phyloP scores from a whole-genome alignment of 1,140 invertebrate genomes.

The Notospermus geniculatus region DNA sequence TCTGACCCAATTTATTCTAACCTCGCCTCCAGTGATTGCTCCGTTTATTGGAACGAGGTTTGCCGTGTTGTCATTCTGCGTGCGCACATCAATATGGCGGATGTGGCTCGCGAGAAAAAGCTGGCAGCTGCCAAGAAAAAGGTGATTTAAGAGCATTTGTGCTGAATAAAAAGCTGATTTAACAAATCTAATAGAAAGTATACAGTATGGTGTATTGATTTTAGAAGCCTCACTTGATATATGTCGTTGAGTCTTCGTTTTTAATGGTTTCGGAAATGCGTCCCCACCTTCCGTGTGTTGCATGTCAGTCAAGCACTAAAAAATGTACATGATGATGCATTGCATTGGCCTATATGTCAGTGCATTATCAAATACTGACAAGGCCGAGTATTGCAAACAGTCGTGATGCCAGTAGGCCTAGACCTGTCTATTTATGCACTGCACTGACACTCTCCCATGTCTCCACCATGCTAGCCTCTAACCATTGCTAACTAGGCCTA shows the following conservation, averaged over 20 bases:
- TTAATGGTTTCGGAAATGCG: background rate
- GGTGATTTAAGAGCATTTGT: slow-evolving; percentile 52
- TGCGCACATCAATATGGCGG: slow-evolving; percentile 36
- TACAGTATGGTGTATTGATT: background rate
- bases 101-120: slow-evolving; percentile 61
- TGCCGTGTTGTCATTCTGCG: background rate
- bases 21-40: too few species aligned
- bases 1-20: too few species aligned
- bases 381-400: too few species aligned
- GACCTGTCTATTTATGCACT: too few species aligned
- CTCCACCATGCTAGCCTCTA: too few species aligned
- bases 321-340: background rate
- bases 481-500: too few species aligned
- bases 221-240: too few species aligned
- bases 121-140: slow-evolving; percentile 64
- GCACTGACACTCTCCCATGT: too few species aligned
- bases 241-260: background rate
- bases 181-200: background rate
- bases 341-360: too few species aligned
- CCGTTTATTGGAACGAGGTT: too few species aligned
- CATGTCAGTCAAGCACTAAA: background rate
- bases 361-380: too few species aligned
- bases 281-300: slow-evolving; percentile 6
- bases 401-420: too few species aligned
- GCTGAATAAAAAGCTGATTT: background rate